Conservation (phyloP, 1,140 invertebrate genomes). For the Diabrotica undecimpunctata region DNA sequence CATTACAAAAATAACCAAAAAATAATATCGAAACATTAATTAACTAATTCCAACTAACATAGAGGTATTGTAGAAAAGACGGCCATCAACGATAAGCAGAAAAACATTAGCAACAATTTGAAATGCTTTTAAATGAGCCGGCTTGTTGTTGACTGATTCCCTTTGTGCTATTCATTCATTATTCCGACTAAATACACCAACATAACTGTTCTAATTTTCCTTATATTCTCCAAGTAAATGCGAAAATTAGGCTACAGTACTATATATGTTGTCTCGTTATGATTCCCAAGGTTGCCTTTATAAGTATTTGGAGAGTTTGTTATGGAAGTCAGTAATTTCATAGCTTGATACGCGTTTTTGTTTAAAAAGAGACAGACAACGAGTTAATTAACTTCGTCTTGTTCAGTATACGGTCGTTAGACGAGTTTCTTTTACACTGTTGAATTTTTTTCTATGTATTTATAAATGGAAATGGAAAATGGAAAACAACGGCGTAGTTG, state of each 20-base stretch:
- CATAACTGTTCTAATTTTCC: constrained; percentile 5
- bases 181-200: neutral
- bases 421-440: neutral
- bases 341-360: constrained; percentile 31
- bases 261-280: constrained; percentile 8
- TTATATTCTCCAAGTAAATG: neutral
- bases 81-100: too few relatives aligned
- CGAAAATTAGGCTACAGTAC: constrained; percentile 6
- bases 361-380: constrained; percentile 31
- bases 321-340: constrained; percentile 36
- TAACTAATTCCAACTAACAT: too few relatives aligned
- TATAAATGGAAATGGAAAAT: neutral
- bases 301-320: constrained; percentile 20
- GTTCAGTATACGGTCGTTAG: constrained; percentile 19
- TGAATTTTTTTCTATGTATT: neutral
- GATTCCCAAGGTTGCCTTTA: constrained; percentile 8
- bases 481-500: too few relatives aligned
- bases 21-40: too few relatives aligned
- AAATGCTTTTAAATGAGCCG: too few relatives aligned
- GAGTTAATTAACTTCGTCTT: constrained; percentile 36
- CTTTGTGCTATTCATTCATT: neutral
- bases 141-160: too few relatives aligned
- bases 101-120: too few relatives aligned
- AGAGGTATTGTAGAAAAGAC: too few relatives aligned
- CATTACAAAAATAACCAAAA: too few relatives aligned